Evolutionary conservation across 2,888 invertebrate genomes (phyloP).

Genomic region (Isoperla grammatica): DNA sequence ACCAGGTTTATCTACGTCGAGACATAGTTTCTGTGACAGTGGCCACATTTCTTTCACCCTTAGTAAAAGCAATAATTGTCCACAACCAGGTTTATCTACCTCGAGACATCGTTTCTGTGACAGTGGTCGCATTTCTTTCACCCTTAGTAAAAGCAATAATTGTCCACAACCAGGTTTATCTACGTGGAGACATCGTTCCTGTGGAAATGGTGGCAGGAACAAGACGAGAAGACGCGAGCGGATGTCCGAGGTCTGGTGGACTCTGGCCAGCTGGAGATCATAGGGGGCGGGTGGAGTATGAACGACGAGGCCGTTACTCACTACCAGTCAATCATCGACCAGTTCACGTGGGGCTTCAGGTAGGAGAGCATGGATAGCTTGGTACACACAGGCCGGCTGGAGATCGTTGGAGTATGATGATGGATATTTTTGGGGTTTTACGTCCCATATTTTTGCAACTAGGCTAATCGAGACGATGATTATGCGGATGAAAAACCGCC

Average conservation of each 20-base stretch:
- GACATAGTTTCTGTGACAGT: slow-evolving; percentile 47
- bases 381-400: background rate
- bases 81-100: slow-evolving; percentile 45
- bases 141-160: too few species aligned
- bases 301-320: slow-evolving; percentile 70
- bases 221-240: slow-evolving; percentile 51
- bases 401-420: background rate
- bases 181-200: slow-evolving; percentile 49
- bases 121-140: slow-evolving; percentile 78
- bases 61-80: too few species aligned
- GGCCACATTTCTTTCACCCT: too few species aligned
- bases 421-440: too few species aligned
- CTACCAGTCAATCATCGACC: slow-evolving; percentile 67
- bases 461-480: too few species aligned
- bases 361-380: slow-evolving; percentile 40
- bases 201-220: slow-evolving; percentile 67
- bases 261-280: slow-evolving; percentile 67
- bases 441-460: too few species aligned
- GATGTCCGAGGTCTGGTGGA: slow-evolving; percentile 62
- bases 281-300: slow-evolving; percentile 79
- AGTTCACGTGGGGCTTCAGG: slow-evolving; percentile 69
- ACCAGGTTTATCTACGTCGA: slow-evolving; percentile 46
- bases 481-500: too few species aligned
- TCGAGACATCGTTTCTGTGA: slow-evolving; percentile 45
- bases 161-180: slow-evolving; percentile 40